Percentiles rank a stretch among this genome's conserved stretches.
Conservation (phyloP, 1,140 invertebrate genomes). For the Andricus grossulariae region DNA sequence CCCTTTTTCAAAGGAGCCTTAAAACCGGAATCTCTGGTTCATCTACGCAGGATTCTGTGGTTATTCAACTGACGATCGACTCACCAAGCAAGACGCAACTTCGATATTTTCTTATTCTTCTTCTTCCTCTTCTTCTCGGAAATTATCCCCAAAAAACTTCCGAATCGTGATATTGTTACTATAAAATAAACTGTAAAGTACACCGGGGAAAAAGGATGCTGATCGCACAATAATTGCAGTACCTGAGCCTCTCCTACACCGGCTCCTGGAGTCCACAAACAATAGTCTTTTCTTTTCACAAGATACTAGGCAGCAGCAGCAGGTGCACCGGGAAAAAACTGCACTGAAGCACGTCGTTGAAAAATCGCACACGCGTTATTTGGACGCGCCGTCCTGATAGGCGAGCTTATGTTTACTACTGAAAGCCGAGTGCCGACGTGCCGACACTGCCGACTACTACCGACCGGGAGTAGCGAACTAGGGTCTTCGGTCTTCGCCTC, state of each 20-base stretch:
- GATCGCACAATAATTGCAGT: not conserved
- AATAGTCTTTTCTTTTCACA: slow-evolving; percentile 4
- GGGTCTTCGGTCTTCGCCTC: not conserved
- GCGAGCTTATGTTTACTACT: slow-evolving; percentile 12
- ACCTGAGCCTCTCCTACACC: slow-evolving; percentile 14
- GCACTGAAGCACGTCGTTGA: not conserved
- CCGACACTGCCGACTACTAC: too few relatives aligned
- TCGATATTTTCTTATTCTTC: not conserved
- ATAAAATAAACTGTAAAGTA: not conserved
- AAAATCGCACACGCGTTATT: not conserved
- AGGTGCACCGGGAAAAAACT: not conserved
- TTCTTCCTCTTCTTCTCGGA: not conserved
- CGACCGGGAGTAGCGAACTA: slow-evolving; percentile 7
- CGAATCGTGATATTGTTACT: not conserved
- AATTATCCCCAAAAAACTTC: not conserved
- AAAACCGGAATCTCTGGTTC: not conserved
- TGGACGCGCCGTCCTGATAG: not conserved
- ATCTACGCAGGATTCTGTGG: not conserved
- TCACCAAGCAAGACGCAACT: slow-evolving; percentile 10
- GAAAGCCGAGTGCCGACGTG: slow-evolving; percentile 9
- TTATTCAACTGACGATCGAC: not conserved
- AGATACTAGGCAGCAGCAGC: not conserved
- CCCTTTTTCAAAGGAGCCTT: not conserved
- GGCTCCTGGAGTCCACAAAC: slow-evolving; percentile 19
- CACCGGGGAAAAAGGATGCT: not conserved